A percentile compares a stretch with the other conserved stretches of the same genome.
phyloP scores from a whole-genome alignment of 2,888 invertebrate genomes.

The Netelia fuscicornis region DNA sequence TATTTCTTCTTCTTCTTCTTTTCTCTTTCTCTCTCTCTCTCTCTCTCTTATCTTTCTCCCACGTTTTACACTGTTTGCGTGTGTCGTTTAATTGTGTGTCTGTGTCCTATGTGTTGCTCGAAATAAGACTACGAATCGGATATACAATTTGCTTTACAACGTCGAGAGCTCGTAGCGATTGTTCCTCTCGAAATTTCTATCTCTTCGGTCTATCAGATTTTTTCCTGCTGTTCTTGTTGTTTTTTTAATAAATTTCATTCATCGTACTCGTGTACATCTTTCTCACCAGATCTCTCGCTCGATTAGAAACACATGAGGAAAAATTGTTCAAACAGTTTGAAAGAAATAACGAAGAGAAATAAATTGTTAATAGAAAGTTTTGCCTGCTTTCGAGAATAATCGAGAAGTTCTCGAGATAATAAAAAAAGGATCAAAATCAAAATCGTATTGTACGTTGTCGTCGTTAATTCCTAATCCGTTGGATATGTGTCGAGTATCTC shows the following conservation, averaged over 20 bases:
- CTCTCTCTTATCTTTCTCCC: conserved; percentile 30
- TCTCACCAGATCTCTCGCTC: conserved; percentile 31
- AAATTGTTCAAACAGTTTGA: conserved; percentile 14
- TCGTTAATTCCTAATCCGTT: conserved; percentile 73
- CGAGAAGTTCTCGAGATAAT: conserved; percentile 1
- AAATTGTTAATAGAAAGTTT: conserved; percentile 18
- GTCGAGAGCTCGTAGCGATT: conserved; percentile 55
- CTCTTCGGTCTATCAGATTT: conserved; percentile 17
- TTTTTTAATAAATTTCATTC: conserved; percentile 8
- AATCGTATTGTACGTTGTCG: conserved; percentile 72
- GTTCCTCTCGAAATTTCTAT: conserved; percentile 19
- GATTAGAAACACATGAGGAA: conserved; percentile 9
- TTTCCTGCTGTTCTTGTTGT: background rate
- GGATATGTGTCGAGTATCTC: conserved; percentile 79
- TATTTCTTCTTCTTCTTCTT: conserved; percentile 26
- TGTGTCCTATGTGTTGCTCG: conserved; percentile 42
- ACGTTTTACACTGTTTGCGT: background rate
- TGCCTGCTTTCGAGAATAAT: conserved; percentile 35
- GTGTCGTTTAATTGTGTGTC: conserved; percentile 7
- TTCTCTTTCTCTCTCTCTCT: conserved; percentile 25
- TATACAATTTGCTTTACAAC: conserved; percentile 51
- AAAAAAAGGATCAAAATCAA: background rate
- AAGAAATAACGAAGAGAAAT: conserved; percentile 10
- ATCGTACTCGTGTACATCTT: conserved; percentile 15
- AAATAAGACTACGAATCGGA: conserved; percentile 50